Evolutionary conservation across 2,113 vertebrate species (phyloP), one percentile per base, ranked within the genome.

Genomic region (Pangasianodon hypophthalmus): DNA sequence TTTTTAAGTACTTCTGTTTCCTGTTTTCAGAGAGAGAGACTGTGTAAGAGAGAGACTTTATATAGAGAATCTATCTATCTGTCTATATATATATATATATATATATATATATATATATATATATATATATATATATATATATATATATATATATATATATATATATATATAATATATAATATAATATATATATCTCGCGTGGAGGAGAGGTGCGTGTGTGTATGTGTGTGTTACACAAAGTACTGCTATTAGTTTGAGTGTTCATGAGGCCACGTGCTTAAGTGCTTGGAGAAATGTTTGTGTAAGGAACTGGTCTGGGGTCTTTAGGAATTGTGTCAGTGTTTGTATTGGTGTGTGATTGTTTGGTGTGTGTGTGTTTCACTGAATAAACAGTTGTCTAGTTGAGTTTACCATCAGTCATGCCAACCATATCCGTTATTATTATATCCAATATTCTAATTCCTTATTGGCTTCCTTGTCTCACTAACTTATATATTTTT

Each of bases 281-380:
- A 77, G 88, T 32, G 67, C 56, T 84, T 64, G 58, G 16, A 56
- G 16, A 44, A 62, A 62, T 87, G 37, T 86, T 84, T 86, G 84
- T 69, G 29, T 69, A 52, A 56, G 85, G 41, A 62, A 50, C 44
- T 88, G 60, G 64, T 71, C 67, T 73, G 64, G 16, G 85, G 46
- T 86, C 84, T 71, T 86, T 32, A 69, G 29, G 84, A 86, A 86
- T 67, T 67, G 26, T 85, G 56, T 24, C 29, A 21, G 19, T 69
- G 60, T 77, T 62, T 87, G 86, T 79, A 29, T 62, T 60, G 46
- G 13, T 56, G n/a, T 88, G 87, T 80, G 24, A 32, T 24, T 60
- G 50, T 6, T 21, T 75, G 13, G 6, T 75, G 19, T 81, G 82
- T 46, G 44, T 50, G 79, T 64, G 19, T 50, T n/a, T 32, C 7